Conservation (phyloP, 1,140 invertebrate genomes). For the Cherax quadricarinatus region DNA sequence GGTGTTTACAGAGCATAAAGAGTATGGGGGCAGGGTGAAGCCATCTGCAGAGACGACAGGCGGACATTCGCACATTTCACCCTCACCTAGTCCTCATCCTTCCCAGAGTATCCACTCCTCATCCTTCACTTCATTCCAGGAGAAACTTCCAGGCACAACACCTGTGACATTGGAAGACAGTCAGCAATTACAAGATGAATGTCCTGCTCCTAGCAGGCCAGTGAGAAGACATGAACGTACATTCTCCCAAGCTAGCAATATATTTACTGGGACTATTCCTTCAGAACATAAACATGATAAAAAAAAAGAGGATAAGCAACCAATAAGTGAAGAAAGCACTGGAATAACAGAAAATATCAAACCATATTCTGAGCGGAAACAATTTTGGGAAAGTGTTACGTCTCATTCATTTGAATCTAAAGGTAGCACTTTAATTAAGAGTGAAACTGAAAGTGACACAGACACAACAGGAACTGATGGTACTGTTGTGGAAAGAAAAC, state of each 20-base stretch:
- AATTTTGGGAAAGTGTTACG: slow-evolving; percentile 73
- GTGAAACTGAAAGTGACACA: slow-evolving; percentile 73
- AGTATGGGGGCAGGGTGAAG: slow-evolving; percentile 72
- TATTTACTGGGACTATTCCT: slow-evolving; percentile 60
- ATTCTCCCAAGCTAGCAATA: slow-evolving; percentile 72
- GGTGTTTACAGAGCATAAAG: slow-evolving; percentile 73
- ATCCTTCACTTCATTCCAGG: slow-evolving; percentile 43
- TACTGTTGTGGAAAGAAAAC: slow-evolving; percentile 44
- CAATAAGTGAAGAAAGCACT: slow-evolving; percentile 47
- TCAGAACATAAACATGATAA: slow-evolving; percentile 41
- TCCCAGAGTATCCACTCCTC: slow-evolving; percentile 46
- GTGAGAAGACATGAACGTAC: slow-evolving; percentile 69
- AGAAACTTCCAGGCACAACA: slow-evolving; percentile 58
- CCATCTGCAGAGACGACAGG: slow-evolving; percentile 70
- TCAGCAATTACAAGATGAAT: slow-evolving; percentile 28
- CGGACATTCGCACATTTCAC: slow-evolving; percentile 68
- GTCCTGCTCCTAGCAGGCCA: slow-evolving; percentile 50
- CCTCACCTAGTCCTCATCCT: slow-evolving; percentile 54
- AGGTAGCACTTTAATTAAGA: slow-evolving; percentile 54
- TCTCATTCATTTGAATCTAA: slow-evolving; percentile 70
- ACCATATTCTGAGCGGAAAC: slow-evolving; percentile 72
- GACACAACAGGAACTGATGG: slow-evolving; percentile 70
- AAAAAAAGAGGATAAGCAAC: slow-evolving; percentile 41
- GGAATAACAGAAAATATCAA: slow-evolving; percentile 69
- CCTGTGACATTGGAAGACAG: slow-evolving; percentile 52